Conservation (phyloP, 2,113 vertebrate genomes). For the Alaudala cheleensis region DNA sequence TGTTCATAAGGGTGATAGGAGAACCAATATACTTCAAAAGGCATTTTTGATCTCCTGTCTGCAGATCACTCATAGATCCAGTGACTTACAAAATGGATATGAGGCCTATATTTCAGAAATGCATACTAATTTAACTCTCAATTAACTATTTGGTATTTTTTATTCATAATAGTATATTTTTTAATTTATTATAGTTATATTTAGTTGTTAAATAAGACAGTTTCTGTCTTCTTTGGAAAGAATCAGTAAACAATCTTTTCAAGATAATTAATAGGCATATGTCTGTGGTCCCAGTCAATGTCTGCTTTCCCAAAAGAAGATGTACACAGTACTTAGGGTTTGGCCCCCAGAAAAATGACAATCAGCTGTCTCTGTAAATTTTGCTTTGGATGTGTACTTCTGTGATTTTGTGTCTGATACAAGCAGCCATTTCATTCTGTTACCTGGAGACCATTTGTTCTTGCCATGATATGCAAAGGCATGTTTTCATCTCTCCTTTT, state of each 20-base stretch:
- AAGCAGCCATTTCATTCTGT: neutral
- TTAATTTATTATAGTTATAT: neutral
- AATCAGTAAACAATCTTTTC: neutral
- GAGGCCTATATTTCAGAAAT: neutral
- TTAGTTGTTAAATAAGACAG: neutral
- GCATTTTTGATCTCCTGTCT: neutral
- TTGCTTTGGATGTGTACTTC: neutral
- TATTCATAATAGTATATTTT: neutral
- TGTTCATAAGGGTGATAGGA: conserved; percentile 7
- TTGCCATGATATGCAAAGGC: neutral
- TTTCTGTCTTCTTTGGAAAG: neutral
- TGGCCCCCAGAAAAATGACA: neutral
- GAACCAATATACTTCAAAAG: conserved; percentile 40
- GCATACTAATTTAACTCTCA: neutral
- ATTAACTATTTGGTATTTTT: neutral
- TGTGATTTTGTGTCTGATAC: neutral
- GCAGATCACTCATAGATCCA: neutral
- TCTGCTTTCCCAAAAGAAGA: neutral
- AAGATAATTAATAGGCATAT: neutral
- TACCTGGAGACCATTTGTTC: neutral
- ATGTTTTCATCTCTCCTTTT: neutral
- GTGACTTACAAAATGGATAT: neutral
- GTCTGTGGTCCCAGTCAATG: neutral
- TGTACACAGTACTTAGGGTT: neutral
- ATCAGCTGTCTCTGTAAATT: neutral